Evolutionary conservation across 1,140 invertebrate genomes (phyloP), one percentile per base, ranked within the genome.

Genomic region (Platyscapa corneri): DNA sequence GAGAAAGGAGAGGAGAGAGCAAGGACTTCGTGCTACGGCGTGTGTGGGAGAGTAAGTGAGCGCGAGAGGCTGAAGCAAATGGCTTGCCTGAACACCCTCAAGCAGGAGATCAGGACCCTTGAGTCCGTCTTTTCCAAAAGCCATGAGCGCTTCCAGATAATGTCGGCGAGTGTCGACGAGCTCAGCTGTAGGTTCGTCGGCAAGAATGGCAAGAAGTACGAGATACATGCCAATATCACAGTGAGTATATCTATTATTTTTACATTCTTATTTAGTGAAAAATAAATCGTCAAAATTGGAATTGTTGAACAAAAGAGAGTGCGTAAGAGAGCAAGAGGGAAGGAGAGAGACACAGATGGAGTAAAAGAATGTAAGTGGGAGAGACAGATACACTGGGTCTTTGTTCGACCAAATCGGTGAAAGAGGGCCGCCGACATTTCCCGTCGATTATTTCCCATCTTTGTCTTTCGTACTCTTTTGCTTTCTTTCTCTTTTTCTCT

Each of bases 151-250:
- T 99, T 99, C 96, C 98, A 98, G 95, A 97, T 99, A 94, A 96
- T 98, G 93, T 97, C 97, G 91, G 98, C 98, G 89, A 98, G 98
- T 95, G 98, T 99, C 89, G 98, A 99, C 94, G 99, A 99, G 95
- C 95, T 99, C 89, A 97, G 97, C 90, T 99, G 98, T 95, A 96
- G 97, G 93, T 99, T 99, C 95, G 96, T 99, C 94, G 97, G 97
- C 91, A 97, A 96, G 94, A 97, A 96, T 95, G 98, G 97, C 90
- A 98, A 98, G 94, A 97, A 97, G 94, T 98, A 98, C 93, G 97
- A 98, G 93, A 99, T 99, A 91, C 98, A 98, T 94, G 98, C 98
- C 84, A 99, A 99, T 94, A 99, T 99, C 93, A 99, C 98, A 93
- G 98, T 98, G 95, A 97, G 96, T 95, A 82, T 60, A 23, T 27